These are phyloP conservation scores for Tinamus guttatus DNA, from an alignment of 2,113 vertebrate genomes.

Conservation along the genomic window DNA sequence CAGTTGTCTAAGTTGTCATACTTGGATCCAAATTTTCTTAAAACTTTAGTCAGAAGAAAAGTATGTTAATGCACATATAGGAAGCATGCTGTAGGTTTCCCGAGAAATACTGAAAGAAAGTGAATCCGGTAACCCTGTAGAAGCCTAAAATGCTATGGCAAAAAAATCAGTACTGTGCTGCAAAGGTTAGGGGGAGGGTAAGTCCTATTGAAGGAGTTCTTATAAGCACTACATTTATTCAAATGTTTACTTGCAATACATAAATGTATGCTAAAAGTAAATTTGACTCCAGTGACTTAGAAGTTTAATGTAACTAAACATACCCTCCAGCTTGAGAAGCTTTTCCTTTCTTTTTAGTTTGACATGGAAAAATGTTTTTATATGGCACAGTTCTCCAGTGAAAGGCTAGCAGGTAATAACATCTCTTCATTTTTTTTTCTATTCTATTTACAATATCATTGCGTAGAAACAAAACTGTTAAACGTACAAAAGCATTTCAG, in stretches of 20 bases:
- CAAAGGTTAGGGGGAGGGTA: not conserved
- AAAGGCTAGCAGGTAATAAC: not conserved
- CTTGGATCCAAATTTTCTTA: not conserved
- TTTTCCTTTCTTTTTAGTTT: not conserved
- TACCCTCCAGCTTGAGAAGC: not conserved
- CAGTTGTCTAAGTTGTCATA: not conserved
- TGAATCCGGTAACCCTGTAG: not conserved
- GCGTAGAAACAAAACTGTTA: not conserved
- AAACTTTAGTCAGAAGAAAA: not conserved
- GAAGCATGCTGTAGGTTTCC: not conserved
- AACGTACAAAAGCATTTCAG: not conserved
- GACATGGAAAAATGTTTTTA: not conserved
- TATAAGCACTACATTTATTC: not conserved
- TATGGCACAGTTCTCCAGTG: not conserved
- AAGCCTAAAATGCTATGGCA: not conserved
- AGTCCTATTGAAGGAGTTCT: not conserved
- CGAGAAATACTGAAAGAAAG: not conserved
- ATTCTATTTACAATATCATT: not conserved
- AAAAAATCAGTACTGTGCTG: not conserved
- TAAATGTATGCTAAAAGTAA: not conserved
- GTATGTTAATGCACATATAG: not conserved
- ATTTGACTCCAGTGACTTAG: not conserved
- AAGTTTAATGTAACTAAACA: not conserved
- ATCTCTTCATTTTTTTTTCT: not conserved
- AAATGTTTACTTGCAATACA: not conserved